Evolutionary conservation across 2,113 vertebrate genomes (phyloP).

Genomic region (Xenotilapia leptura): DNA sequence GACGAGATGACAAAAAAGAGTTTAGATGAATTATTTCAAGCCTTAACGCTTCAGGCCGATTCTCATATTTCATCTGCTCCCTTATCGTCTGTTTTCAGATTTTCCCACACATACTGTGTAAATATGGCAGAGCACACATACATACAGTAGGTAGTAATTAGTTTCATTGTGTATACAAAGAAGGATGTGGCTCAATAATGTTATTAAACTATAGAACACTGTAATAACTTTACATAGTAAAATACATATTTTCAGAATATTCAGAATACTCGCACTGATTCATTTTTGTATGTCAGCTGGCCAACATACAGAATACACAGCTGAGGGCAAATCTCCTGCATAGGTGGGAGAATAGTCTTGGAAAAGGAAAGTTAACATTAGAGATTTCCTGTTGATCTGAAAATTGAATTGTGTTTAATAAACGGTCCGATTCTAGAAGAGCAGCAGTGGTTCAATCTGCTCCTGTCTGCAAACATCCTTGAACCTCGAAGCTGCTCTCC

Average conservation of each 20-base stretch:
- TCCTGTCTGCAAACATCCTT: background rate
- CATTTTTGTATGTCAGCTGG: background rate
- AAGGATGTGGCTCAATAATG: background rate
- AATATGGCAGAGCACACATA: background rate
- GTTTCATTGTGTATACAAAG: background rate
- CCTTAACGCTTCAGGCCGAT: background rate
- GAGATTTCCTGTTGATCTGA: background rate
- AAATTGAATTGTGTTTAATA: background rate
- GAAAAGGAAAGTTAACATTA: background rate
- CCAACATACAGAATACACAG: background rate
- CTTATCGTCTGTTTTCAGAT: background rate
- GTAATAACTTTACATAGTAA: background rate
- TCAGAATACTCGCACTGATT: background rate
- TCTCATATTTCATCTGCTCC: background rate
- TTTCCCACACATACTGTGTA: background rate
- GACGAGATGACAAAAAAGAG: background rate
- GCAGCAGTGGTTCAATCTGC: background rate
- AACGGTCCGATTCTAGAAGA: background rate
- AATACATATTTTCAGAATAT: background rate
- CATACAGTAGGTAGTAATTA: background rate
- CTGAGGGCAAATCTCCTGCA: background rate
- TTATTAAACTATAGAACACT: background rate
- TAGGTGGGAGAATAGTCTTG: background rate
- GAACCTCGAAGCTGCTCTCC: background rate
- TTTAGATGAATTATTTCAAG: background rate